Conservation (phyloP, 2,888 invertebrate species). For the Hyles lineata region DNA sequence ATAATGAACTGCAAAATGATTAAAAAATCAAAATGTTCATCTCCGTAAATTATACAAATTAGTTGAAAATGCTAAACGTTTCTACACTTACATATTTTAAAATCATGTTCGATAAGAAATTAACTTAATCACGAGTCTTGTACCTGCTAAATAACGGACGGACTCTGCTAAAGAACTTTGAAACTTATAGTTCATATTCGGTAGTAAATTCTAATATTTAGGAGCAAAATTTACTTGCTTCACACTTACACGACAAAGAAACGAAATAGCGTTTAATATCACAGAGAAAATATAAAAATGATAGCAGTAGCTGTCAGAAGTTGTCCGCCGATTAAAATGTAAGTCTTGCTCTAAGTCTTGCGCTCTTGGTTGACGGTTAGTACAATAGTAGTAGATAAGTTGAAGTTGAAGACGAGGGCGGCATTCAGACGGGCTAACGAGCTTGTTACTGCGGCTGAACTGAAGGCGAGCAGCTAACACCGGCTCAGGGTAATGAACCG, state of each 20-base stretch:
- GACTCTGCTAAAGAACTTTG: not conserved
- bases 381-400: constrained; percentile 27
- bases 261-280: not conserved
- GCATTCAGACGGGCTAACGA: constrained; percentile 54
- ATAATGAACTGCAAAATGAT: no score
- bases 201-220: not conserved
- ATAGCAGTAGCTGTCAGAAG: not conserved
- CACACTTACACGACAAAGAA: not conserved
- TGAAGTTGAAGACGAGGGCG: constrained; percentile 37
- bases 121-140: constrained; percentile 1
- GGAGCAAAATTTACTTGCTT: not conserved
- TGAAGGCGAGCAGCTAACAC: constrained; percentile 42
- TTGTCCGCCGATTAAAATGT: constrained; percentile 1
- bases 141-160: not conserved
- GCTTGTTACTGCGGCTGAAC: constrained; percentile 52
- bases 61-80: constrained; percentile 6
- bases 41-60: not conserved
- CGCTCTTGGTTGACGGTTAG: not conserved
- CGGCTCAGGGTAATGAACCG: constrained; percentile 54
- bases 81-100: not conserved
- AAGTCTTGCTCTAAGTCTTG: constrained; percentile 1
- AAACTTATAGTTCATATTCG: constrained; percentile 12
- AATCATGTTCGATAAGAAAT: constrained; percentile 11
- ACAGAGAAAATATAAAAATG: not conserved
- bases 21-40: no score